Base-by-base conservation (phyloP, 1,140 invertebrate genomes). In the Leptopilina clavipes region DNA sequence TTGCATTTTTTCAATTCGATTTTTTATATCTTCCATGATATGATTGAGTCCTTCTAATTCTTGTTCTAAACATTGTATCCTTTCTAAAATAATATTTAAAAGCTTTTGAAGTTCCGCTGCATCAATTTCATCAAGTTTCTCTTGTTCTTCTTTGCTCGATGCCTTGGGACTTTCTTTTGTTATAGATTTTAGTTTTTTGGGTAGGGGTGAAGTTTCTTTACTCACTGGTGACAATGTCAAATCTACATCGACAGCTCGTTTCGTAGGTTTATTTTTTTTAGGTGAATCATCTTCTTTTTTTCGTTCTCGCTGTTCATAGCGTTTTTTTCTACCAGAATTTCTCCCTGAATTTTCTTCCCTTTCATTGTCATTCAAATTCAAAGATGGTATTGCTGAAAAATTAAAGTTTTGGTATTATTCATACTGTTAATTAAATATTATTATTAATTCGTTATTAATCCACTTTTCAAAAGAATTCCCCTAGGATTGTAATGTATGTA, bases 321-420 rank as follows among this genome's bases (percentile, higher is more conserved):
- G 59, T 65, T 25, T 11, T 8, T 65, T 65, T 65, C 59, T 31
- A n/a, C 59, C 59, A 1, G 11, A n/a, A 14, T 31, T 31, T 65
- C 25, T 31, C 25, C 3, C 3, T 14, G 25, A 65, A n/a, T 31
- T 3, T 0, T 65, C 59, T 1, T n/a, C 25, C 3, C n/a, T n/a
- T 12, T 31, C 14, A 31, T 12, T 25, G 25, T 14, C 11, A n/a
- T 10, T 22, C 12, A 65, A 65, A n/a, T 31, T 6, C 8, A 25
- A 31, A 65, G 59, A 65, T n/a, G 59, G 59, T 65, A 65, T 65
- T 31, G 59, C 59, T 65, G 19, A n/a, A 65, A 65, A 65, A 65
- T 25, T 65, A 48, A 48, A 48, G 3, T 14, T 17, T 45, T 12
- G 8, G 2, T n/a, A n/a, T 45, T 45, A 45, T n/a, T n/a, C 14